Evolutionary conservation across 2,797 vertebrate species (phyloP), one percentile per base, ranked within the genome.

Genomic region (Sebastes hopkinsi): DNA sequence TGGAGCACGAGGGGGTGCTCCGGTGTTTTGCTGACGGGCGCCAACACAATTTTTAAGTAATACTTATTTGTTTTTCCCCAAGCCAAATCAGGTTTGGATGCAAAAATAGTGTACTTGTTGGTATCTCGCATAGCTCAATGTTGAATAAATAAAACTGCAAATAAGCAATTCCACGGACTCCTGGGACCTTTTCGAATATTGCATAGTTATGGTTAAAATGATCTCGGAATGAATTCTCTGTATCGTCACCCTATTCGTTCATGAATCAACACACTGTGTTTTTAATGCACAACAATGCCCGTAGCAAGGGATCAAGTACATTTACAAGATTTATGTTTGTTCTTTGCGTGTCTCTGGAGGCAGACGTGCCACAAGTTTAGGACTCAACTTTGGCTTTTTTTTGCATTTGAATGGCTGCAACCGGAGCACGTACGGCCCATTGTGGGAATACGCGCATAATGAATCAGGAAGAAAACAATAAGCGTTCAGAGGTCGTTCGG

Each of bases 391-490:
- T 55, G 23, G 5, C 59, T 71, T 56, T 42, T 79, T 79, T 79
- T 79, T 72, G 74, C 72, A 83, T 86, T 67, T 52, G 50, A 82
- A 66, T 54, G 34, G 25, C 14, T 56, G 50, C 3, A 66, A 68
- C 77, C 75, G 52, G 73, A 72, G 82, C 80, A 88, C 72, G 77
- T 62, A 72, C 3, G 4, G 59, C 67, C 76, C 69, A 68, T 80
- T 74, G 72, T 67, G 83, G 86, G 89, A 82, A 80, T 81, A 81
- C 3, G 6, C 1, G 1, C 67, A 50, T 87, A 87, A 90, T 91
- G 87, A 92, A 90, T 92, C 82, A 77, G 77, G 83, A 84, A 74
- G 83, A 79, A 91, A 89, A 94, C 87, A 89, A 86, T 80, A 70
- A 70, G 74, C 38, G 52, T 60, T 83, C 46, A 5, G 78, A 88